These are phyloP conservation scores for Elymnias hypermnestra DNA, from an alignment of 1,140 invertebrate genomes.

Conservation along the genomic window DNA sequence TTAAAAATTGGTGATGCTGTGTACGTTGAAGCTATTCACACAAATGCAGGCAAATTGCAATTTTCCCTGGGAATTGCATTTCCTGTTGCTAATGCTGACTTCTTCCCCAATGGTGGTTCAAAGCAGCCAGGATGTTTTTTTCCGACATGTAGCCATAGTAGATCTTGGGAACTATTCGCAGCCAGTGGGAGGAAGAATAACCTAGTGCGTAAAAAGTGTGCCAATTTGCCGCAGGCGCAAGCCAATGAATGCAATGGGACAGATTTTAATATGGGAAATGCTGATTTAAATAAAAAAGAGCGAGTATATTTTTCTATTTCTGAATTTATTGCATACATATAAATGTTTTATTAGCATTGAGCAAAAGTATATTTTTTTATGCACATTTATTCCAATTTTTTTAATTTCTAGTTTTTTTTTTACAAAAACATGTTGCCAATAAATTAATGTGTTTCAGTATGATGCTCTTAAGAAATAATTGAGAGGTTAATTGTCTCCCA, in stretches of 20 bases:
- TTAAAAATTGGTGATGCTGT: conserved; percentile 59
- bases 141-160: conserved; percentile 79
- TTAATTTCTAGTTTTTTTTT: no score
- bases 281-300: conserved; percentile 38
- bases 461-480: no score
- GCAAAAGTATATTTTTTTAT: no score
- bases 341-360: no score
- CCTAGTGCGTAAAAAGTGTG: conserved; percentile 33
- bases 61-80: conserved; percentile 77
- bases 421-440: no score
- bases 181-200: conserved; percentile 47
- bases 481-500: no score
- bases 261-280: conserved; percentile 41
- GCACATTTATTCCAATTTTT: no score
- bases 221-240: conserved; percentile 27
- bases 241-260: conserved; percentile 36
- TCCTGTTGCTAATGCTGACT: conserved; percentile 80
- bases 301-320: conserved; percentile 28
- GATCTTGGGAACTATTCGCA: conserved; percentile 80
- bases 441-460: no score
- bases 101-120: conserved; percentile 86
- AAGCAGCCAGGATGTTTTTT: conserved; percentile 68
- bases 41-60: conserved; percentile 75
- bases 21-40: conserved; percentile 83
- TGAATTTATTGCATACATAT: no score